Base-by-base conservation (phyloP, 2,113 vertebrate species). In the Fregetta grallaria region DNA sequence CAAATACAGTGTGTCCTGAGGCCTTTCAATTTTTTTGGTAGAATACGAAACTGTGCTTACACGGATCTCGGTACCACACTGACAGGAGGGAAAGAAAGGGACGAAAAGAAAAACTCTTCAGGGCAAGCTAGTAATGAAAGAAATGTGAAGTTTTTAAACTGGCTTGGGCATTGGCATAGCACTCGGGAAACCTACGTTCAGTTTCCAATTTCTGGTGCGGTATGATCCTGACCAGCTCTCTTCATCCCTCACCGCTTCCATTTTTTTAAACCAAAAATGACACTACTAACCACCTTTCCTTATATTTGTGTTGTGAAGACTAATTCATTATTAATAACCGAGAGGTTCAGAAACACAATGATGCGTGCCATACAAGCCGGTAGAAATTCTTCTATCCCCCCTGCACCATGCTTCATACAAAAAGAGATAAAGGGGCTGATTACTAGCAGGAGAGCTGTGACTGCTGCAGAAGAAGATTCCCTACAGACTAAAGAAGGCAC, bases 401-500 rank as follows among this genome's bases (percentile, higher is more conserved):
- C 88, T 71, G 83, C 63, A 92, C 67, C 50, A 27, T 2, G 22
- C 61, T 78, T 95, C 66, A 65, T 44, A 94, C 66, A 81, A 52
- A 74, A 81, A 52, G 52, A 95, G 89, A 94, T 92, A 92, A 87
- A 94, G 93, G 44, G 4, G 26, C 40, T 92, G 93, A 75, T 95
- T 96, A 92, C 84, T 91, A 92, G 61, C 80, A 87, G 77, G 80
- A 96, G 83, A 94, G 56, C 84, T 85, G 84, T 94, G 93, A 89
- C 68, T 94, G 73, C 77, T 74, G 96, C 87, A 91, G 93, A 95
- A 95, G 68, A 96, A 97, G 88, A 87, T 91, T 94, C 84, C 84
- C 89, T 26, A 63, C 89, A 79, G 80, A 95, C 81, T 89, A 75
- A 75, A 96, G 94, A 34, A 40, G 17, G 52, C 61, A 56, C 52